Percentiles rank a stretch among this genome's conserved stretches.
Evolutionary conservation across 2,888 invertebrate genomes (phyloP).

Genomic region (Acronicta leporina): DNA sequence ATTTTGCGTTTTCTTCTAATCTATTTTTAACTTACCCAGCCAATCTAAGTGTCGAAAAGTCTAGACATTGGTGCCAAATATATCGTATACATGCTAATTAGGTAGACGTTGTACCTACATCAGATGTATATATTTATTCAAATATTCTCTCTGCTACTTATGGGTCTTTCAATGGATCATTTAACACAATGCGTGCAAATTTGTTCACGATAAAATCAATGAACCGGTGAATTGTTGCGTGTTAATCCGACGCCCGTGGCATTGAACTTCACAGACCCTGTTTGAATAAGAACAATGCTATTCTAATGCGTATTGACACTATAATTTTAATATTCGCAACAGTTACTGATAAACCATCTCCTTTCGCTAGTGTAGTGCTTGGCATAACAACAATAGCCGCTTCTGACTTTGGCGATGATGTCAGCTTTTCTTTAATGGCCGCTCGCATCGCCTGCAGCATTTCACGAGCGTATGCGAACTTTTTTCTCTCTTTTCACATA

Average conservation of each 20-base stretch:
- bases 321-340: slow-evolving; percentile 77
- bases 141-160: slow-evolving; percentile 53
- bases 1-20: neutral
- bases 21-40: slow-evolving; percentile 4
- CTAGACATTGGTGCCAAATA: slow-evolving; percentile 18
- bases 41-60: slow-evolving; percentile 11
- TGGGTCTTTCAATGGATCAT: slow-evolving; percentile 70
- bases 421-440: slow-evolving; percentile 83
- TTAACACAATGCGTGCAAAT: slow-evolving; percentile 78
- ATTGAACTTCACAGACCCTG: slow-evolving; percentile 79
- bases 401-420: slow-evolving; percentile 85
- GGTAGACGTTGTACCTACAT: slow-evolving; percentile 23
- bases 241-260: slow-evolving; percentile 73
- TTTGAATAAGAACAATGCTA: slow-evolving; percentile 63
- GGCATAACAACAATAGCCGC: slow-evolving; percentile 79
- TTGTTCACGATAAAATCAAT: slow-evolving; percentile 76
- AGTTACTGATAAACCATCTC: slow-evolving; percentile 78
- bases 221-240: slow-evolving; percentile 73
- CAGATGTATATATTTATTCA: slow-evolving; percentile 48
- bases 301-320: slow-evolving; percentile 66
- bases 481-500: slow-evolving; percentile 63
- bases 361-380: slow-evolving; percentile 72
- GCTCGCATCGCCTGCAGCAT: slow-evolving; percentile 72
- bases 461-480: slow-evolving; percentile 73
- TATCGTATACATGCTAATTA: slow-evolving; percentile 40